A percentile compares a stretch with the other conserved stretches of the same genome.
Evolutionary conservation across 2,797 vertebrate genomes (phyloP).

Genomic region (Manis javanica): DNA sequence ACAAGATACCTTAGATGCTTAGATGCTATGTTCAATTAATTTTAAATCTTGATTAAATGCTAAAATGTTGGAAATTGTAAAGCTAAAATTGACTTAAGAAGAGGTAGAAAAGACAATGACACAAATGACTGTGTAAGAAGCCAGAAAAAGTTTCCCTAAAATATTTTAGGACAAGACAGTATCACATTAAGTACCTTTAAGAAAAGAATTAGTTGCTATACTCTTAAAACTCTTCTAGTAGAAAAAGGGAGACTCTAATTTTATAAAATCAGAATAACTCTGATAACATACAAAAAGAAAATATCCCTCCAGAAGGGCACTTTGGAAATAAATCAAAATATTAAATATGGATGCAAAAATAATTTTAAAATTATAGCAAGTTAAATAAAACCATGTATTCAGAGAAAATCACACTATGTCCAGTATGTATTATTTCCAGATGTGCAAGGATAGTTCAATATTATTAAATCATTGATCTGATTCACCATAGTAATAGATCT

Average conservation of each 20-base stretch:
- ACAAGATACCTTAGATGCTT: neutral
- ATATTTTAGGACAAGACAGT: neutral
- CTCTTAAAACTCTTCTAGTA: neutral
- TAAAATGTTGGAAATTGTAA: neutral
- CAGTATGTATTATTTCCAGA: neutral
- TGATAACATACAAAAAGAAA: conserved; percentile 16
- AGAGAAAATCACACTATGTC: neutral
- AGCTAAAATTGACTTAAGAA: conserved; percentile 28
- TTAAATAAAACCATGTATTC: neutral
- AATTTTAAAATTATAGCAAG: neutral
- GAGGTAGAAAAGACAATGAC: conserved; percentile 22
- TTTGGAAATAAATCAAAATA: conserved; percentile 9
- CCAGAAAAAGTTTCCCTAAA: neutral
- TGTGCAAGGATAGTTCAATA: conserved; percentile 18
- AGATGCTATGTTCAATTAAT: neutral
- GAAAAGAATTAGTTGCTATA: neutral
- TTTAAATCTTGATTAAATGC: neutral
- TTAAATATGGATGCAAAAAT: neutral
- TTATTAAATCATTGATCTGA: neutral
- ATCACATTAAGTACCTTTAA: neutral
- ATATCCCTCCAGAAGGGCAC: neutral
- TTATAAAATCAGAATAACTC: conserved; percentile 7
- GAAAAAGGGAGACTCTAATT: neutral
- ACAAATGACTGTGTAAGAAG: neutral
- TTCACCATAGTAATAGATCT: neutral